Conservation (phyloP, 2,888 invertebrate genomes). For the Pseudococcus jackbeardsleyi region DNA sequence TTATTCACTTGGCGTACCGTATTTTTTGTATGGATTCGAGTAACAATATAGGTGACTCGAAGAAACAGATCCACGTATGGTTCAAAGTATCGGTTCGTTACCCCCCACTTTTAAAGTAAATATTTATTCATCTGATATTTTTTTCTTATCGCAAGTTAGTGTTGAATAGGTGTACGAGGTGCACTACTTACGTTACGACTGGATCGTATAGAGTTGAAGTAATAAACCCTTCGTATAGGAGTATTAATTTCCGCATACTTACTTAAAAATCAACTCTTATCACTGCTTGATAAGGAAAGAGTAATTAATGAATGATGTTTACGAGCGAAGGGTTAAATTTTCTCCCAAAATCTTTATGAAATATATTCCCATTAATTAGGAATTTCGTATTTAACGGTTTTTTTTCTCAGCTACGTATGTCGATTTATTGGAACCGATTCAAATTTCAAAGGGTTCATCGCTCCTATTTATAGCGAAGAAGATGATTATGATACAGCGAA, state of each 20-base stretch:
- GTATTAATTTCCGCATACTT: neutral
- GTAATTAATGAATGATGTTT: neutral
- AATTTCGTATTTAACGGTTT: constrained; percentile 5
- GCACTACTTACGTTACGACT: constrained; percentile 19
- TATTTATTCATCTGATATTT: neutral
- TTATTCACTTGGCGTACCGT: neutral
- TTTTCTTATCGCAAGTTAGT: constrained; percentile 7
- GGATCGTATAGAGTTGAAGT: neutral
- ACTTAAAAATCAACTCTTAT: neutral
- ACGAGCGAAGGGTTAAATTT: neutral
- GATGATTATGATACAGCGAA: neutral
- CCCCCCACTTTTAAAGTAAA: neutral
- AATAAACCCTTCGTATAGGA: neutral
- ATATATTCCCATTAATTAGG: neutral
- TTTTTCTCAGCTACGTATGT: neutral
- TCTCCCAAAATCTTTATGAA: neutral
- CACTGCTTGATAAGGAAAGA: neutral
- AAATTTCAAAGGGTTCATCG: constrained; percentile 1
- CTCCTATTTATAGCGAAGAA: neutral
- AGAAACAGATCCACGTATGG: neutral
- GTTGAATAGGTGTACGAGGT: neutral
- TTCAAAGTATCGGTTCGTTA: constrained; percentile 1
- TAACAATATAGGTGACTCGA: neutral
- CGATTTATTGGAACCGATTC: constrained; percentile 5
- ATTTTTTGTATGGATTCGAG: neutral